Conservation (phyloP, 2,113 vertebrate genomes). For the Laticauda laticaudata region DNA sequence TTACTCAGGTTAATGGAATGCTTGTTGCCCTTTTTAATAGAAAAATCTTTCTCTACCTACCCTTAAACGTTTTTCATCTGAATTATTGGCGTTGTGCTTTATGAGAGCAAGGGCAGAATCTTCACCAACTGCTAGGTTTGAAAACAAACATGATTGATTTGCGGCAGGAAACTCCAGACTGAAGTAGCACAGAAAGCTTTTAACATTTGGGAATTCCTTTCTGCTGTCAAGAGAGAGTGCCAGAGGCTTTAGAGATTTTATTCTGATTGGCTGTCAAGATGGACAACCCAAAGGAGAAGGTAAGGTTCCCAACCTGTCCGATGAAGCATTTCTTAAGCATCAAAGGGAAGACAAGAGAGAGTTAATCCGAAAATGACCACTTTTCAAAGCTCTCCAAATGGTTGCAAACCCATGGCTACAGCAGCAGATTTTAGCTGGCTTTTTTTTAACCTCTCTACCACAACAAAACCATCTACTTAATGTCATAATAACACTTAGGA, state of each 20-base stretch:
- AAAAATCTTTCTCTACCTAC: neutral
- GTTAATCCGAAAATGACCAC: conserved; percentile 63
- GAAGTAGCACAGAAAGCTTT: conserved; percentile 52
- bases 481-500: conserved; percentile 69
- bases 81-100: conserved; percentile 18
- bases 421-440: conserved; percentile 62
- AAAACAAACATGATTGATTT: conserved; percentile 68
- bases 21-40: neutral
- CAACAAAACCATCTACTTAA: conserved; percentile 63
- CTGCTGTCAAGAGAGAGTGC: conserved; percentile 45
- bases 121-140: conserved; percentile 43
- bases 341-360: conserved; percentile 62
- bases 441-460: conserved; percentile 26
- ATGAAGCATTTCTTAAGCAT: conserved; percentile 57
- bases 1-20: neutral
- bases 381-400: conserved; percentile 60
- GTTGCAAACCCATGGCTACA: conserved; percentile 62
- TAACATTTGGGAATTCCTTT: conserved; percentile 64
- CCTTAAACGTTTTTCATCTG: neutral
- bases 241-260: conserved; percentile 53
- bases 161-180: conserved; percentile 55
- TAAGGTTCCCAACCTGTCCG: conserved; percentile 65
- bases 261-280: conserved; percentile 44
- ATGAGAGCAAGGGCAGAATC: neutral
- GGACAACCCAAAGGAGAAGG: conserved; percentile 67